Percentiles rank a stretch among this genome's conserved stretches.
Conservation (phyloP, 2,797 vertebrate species). For the Odontamblyopus lacepedii region DNA sequence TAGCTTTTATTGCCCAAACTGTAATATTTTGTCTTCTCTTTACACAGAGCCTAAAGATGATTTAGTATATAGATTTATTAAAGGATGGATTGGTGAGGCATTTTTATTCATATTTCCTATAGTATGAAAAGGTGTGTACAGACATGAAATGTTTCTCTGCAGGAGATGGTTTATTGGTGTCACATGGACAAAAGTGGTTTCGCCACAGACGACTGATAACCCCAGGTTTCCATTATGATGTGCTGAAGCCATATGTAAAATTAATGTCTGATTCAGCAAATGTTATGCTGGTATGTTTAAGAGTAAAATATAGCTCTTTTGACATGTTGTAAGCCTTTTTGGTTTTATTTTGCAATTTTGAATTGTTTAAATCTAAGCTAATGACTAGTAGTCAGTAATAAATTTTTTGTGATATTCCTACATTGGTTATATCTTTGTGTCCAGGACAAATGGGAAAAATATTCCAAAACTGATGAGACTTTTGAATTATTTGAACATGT, state of each 20-base stretch:
- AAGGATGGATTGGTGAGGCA: constrained; percentile 77
- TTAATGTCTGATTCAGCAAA: constrained; percentile 80
- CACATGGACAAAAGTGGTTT: constrained; percentile 86
- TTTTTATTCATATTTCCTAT: background rate
- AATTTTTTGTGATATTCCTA: background rate
- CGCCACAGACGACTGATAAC: constrained; percentile 87
- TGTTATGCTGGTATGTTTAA: constrained; percentile 84
- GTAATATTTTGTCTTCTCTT: background rate
- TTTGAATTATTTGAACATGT: constrained; percentile 85
- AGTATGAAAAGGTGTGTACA: background rate
- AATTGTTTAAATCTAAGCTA: background rate
- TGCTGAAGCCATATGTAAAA: constrained; percentile 84
- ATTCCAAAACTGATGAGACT: constrained; percentile 54
- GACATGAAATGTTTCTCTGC: constrained; percentile 25
- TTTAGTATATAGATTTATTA: constrained; percentile 66
- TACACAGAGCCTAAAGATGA: constrained; percentile 79
- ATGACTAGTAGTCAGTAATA: background rate
- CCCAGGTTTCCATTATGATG: constrained; percentile 88
- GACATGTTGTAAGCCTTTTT: background rate
- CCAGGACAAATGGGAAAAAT: constrained; percentile 77
- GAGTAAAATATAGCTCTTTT: background rate
- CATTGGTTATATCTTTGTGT: constrained; percentile 30
- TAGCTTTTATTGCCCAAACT: background rate
- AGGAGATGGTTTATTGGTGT: constrained; percentile 87
- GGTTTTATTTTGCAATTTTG: background rate